Conservation (phyloP, 2,888 invertebrate species). For the Drepana falcataria region DNA sequence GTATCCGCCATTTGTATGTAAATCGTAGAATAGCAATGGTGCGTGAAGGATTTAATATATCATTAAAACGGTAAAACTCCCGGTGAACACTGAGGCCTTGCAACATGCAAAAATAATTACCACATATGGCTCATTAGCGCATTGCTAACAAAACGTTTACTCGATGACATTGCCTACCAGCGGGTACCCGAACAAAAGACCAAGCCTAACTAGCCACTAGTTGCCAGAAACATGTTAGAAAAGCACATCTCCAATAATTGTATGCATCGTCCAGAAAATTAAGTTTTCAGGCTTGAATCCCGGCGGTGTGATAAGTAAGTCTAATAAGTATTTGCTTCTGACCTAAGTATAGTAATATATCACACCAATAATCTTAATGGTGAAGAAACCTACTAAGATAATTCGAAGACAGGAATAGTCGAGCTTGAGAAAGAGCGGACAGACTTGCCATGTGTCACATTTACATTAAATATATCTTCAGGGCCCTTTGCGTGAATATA, state of each 20-base stretch:
- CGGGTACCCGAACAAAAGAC: background rate
- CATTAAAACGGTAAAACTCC: conserved; percentile 15
- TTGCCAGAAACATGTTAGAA: background rate
- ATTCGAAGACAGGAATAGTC: no score
- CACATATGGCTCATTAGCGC: conserved; percentile 26
- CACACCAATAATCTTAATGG: no score
- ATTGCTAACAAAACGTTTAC: conserved; percentile 31
- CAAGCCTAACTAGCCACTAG: background rate
- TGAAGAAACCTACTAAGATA: no score
- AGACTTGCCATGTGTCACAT: no score
- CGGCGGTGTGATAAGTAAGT: no score
- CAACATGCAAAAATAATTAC: conserved; percentile 31
- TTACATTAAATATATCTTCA: no score
- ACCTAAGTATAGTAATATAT: no score
- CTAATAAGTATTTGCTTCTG: no score
- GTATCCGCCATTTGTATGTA: background rate
- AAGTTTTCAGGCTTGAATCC: no score
- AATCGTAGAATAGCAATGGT: conserved; percentile 14
- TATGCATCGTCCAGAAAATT: no score
- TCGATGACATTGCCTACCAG: conserved; percentile 14
- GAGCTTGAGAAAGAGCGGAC: no score
- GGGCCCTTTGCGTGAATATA: no score
- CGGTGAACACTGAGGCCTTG: conserved; percentile 18
- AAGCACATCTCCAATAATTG: background rate
- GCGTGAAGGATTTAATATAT: conserved; percentile 14